A percentile compares a stretch with the other conserved stretches of the same genome.
phyloP scores from a whole-genome alignment of 2,888 invertebrate species.

The Mesorhabditis belari region DNA sequence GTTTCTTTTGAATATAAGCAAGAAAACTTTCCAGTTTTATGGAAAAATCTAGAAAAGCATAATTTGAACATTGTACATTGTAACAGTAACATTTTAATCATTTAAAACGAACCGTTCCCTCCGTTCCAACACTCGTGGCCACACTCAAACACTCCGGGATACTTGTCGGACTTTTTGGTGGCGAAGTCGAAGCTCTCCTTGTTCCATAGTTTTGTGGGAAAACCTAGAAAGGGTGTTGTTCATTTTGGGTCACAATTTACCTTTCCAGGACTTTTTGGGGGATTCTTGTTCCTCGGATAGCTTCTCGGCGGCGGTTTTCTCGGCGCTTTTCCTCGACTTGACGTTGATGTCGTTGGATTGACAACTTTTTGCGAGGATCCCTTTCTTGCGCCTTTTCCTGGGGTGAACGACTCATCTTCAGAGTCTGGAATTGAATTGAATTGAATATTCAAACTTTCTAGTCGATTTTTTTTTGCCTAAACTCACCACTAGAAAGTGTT shows the following conservation, averaged over 20 bases:
- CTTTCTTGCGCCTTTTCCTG: neutral
- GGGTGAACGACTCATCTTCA: neutral
- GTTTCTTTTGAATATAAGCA: too few relatives aligned
- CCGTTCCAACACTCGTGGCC: neutral
- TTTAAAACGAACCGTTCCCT: neutral
- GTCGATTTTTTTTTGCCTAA: too few relatives aligned
- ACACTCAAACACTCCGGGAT: neutral
- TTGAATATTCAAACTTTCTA: neutral
- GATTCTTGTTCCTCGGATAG: neutral
- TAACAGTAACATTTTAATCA: too few relatives aligned
- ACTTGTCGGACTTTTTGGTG: neutral
- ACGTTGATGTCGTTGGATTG: too few relatives aligned
- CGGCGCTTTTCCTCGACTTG: too few relatives aligned
- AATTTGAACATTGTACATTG: too few relatives aligned
- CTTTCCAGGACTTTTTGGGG: neutral
- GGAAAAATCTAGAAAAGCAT: too few relatives aligned
- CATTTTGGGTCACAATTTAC: too few relatives aligned
- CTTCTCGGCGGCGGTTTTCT: too few relatives aligned
- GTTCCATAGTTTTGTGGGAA: neutral
- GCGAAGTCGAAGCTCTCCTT: neutral
- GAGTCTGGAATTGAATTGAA: neutral
- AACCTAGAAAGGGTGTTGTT: too few relatives aligned
- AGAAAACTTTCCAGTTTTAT: too few relatives aligned
- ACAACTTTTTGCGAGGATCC: neutral
- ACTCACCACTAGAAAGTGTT: neutral